phyloP scores from a whole-genome alignment of 2,113 vertebrate species.

The Actinemys pallida region DNA sequence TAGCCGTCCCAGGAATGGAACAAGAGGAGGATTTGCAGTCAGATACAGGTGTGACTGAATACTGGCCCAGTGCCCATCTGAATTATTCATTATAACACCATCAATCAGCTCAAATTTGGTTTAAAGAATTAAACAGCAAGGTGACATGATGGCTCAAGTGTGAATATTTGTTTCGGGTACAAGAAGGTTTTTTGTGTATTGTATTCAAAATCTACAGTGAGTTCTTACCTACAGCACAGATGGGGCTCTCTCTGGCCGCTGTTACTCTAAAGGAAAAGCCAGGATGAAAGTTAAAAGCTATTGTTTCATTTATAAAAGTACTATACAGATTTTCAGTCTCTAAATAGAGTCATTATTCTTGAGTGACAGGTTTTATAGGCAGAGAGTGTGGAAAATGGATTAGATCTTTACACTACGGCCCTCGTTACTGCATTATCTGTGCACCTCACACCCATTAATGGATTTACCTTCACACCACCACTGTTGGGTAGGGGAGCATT shows the following conservation, averaged over 20 bases:
- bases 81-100: not conserved
- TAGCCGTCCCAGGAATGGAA: not conserved
- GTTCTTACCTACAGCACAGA: conserved; percentile 78
- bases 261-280: conserved; percentile 52
- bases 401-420: not conserved
- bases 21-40: not conserved
- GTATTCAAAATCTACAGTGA: not conserved
- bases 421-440: not conserved
- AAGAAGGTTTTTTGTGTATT: not conserved
- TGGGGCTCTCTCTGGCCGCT: conserved; percentile 18
- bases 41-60: not conserved
- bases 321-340: accelerated
- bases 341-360: not conserved
- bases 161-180: not conserved
- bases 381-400: not conserved
- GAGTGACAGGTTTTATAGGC: not conserved
- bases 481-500: not conserved
- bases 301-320: not conserved
- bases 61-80: not conserved
- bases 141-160: accelerated
- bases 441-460: not conserved
- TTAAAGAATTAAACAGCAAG: accelerated
- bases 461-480: not conserved
- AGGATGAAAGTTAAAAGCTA: not conserved
- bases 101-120: accelerated